These are phyloP conservation scores for Meleagris gallopavo DNA, from an alignment of 2,113 vertebrate species.

Conservation along the genomic window DNA sequence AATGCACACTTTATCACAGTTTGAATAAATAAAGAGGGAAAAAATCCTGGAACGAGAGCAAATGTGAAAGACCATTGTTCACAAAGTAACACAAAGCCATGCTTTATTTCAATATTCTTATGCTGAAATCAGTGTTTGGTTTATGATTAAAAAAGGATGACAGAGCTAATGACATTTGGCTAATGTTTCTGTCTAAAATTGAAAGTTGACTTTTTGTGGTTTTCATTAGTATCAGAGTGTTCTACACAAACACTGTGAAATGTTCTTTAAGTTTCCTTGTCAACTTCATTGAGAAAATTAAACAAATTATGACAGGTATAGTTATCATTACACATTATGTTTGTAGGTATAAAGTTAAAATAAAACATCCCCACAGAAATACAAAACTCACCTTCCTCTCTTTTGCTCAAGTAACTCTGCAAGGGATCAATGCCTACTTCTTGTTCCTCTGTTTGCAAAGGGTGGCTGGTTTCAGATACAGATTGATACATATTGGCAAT, in stretches of 20 bases:
- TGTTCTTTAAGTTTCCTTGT: conserved; percentile 16
- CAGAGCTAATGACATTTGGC: conserved; percentile 39
- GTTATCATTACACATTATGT: background rate
- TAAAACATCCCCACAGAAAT: background rate
- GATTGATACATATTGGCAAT: conserved; percentile 88
- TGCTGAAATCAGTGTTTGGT: conserved; percentile 39
- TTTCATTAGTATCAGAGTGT: conserved; percentile 39
- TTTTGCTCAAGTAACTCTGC: conserved; percentile 83
- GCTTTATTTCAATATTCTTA: conserved; percentile 41
- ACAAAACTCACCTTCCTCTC: conserved; percentile 81
- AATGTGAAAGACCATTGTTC: background rate
- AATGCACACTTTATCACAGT: background rate
- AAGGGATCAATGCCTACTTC: conserved; percentile 95
- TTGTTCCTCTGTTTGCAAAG: conserved; percentile 93
- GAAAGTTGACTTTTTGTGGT: conserved; percentile 33
- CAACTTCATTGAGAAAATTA: conserved; percentile 19
- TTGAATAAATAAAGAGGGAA: background rate
- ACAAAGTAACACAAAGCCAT: background rate
- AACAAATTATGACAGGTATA: background rate
- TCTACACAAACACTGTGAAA: conserved; percentile 19
- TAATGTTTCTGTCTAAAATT: conserved; percentile 52
- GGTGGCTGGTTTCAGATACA: conserved; percentile 89
- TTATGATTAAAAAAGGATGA: conserved; percentile 52
- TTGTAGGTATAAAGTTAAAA: background rate
- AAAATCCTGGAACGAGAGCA: background rate